Percentiles rank a stretch among this genome's conserved stretches.
phyloP scores from a whole-genome alignment of 2,113 vertebrate genomes.

The Furnarius figulus region DNA sequence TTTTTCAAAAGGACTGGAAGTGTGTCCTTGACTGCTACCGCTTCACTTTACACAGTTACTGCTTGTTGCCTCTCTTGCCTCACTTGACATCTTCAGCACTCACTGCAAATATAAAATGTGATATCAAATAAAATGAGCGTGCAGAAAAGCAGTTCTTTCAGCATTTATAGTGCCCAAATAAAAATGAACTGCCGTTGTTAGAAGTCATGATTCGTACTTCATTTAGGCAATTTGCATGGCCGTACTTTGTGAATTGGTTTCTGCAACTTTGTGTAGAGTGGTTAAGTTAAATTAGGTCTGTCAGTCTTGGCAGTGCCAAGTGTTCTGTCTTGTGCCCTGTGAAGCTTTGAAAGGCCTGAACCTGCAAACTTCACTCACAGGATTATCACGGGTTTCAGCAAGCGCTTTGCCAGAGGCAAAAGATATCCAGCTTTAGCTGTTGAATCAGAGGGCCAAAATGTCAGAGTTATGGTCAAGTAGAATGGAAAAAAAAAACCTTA shows the following conservation, averaged over 20 bases:
- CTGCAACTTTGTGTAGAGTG: not conserved
- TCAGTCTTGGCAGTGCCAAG: not conserved
- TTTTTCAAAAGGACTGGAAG: not conserved
- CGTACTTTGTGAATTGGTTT: not conserved
- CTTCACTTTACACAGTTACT: not conserved
- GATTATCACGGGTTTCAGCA: not conserved
- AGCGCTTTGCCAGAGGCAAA: not conserved
- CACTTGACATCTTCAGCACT: not conserved
- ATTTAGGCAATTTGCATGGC: not conserved
- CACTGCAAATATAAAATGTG: rapidly evolving
- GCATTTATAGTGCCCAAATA: not conserved
- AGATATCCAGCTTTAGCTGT: not conserved
- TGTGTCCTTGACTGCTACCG: not conserved
- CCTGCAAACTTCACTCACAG: not conserved
- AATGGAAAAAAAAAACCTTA: not conserved
- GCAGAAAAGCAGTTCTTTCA: not conserved
- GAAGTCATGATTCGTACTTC: not conserved
- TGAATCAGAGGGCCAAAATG: not conserved
- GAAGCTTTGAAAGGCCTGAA: not conserved
- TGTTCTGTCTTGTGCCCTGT: not conserved
- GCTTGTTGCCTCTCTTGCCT: not conserved
- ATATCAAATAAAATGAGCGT: not conserved
- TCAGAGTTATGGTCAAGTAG: not conserved
- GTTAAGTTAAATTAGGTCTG: not conserved
- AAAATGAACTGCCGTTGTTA: not conserved